Evolutionary conservation across 2,113 vertebrate genomes (phyloP), one percentile per base, ranked within the genome.

Genomic region (Corydoras maculifer): DNA sequence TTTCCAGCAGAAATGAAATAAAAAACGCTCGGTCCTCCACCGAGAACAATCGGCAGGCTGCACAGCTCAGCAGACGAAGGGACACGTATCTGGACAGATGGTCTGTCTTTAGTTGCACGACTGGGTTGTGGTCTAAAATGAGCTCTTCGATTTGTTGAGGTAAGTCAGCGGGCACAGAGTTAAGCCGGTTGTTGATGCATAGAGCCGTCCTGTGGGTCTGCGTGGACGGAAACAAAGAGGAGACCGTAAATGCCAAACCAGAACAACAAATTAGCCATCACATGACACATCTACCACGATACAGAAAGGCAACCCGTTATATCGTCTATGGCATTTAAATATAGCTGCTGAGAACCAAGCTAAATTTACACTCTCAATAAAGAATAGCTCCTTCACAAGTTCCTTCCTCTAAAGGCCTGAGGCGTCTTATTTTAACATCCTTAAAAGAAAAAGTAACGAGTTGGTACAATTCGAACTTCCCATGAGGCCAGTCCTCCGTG

Each of bases 41-140:
- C 62, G 74, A 77, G 60, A 87, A 73, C 81, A 99, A 75, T 0
- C 0, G n/a, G 75, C 93, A 97, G 60, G 82, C 84, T 60, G 78
- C 78, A 75, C 94, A 81, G 62, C 92, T 94, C 77, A 98, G 86
- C 9, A n/a, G 82, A 18, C 69, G 82, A 77, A 99, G 80, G n/a
- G 77, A 80, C 1, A 78, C 82, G 75, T 95, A 97, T 0, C 0
- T 64, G 63, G 80, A 81, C 13, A 97, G 83, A 57, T 90, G 90
- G 14, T 67, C 51, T 29, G 90, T 86, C 68, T 71, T 78, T 82
- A 99, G 87, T 59, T 81, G 87, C 77, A 58, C 66, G 18, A 99
- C 90, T 58, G 84, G 76, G 77, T 99, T 99, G 83, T 87, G 73
- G 78, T 94, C 89, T 9, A 99, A 85, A 55, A 93, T 80, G 63